phyloP scores from a whole-genome alignment of 2,888 invertebrate species.

The Parasteatoda lunata region DNA sequence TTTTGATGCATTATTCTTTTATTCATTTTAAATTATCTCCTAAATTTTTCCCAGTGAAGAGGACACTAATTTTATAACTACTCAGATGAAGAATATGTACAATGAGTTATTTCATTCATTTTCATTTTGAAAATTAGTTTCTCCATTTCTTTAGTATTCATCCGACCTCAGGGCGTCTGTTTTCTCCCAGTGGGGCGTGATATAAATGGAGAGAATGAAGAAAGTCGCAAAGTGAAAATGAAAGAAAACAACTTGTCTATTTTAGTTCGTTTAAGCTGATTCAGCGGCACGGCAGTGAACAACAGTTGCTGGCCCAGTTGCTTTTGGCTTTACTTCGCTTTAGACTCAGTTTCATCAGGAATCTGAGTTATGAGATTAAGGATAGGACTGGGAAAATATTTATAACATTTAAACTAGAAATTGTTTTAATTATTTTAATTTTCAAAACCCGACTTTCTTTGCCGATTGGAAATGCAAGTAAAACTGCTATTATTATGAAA shows the following conservation, averaged over 20 bases:
- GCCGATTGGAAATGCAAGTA: too few species aligned
- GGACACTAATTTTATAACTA: too few species aligned
- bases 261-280: constrained; percentile 56
- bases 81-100: too few species aligned
- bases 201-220: constrained; percentile 4
- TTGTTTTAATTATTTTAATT: too few species aligned
- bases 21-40: too few species aligned
- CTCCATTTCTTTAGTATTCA: background rate
- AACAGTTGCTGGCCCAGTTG: constrained; percentile 64
- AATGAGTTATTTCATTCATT: too few species aligned
- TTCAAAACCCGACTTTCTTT: too few species aligned
- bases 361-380: constrained; percentile 27
- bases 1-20: too few species aligned
- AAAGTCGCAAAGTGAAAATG: constrained; percentile 2
- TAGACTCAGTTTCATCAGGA: constrained; percentile 36
- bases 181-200: background rate
- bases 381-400: too few species aligned
- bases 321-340: constrained; percentile 46
- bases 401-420: too few species aligned
- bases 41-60: too few species aligned
- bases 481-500: too few species aligned
- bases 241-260: constrained; percentile 45
- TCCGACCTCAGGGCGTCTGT: background rate
- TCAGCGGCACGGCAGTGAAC: constrained; percentile 53
- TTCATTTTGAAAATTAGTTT: background rate